These are phyloP conservation scores for Cheilosia scutellata DNA, from an alignment of 2,888 invertebrate species.

Conservation along the genomic window DNA sequence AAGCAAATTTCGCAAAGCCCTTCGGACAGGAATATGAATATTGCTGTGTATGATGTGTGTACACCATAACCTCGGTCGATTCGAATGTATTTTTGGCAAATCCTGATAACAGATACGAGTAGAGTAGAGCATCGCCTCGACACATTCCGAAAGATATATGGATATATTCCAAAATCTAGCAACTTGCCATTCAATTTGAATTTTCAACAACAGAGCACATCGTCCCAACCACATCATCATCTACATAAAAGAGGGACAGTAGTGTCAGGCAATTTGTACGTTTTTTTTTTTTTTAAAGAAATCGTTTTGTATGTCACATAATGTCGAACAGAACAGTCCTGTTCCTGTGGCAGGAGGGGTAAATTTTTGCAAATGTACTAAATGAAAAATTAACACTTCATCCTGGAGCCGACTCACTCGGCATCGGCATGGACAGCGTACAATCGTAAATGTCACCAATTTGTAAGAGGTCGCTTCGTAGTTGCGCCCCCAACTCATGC, in stretches of 20 bases:
- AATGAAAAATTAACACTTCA: conserved; percentile 76
- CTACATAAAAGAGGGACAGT: background rate
- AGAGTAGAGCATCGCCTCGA: background rate
- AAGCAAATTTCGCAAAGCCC: conserved; percentile 51
- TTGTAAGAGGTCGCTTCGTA: conserved; percentile 71
- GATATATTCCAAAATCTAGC: background rate
- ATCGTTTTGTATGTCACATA: conserved; percentile 12
- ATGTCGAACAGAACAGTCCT: background rate
- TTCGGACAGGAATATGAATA: conserved; percentile 10
- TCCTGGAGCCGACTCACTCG: conserved; percentile 57
- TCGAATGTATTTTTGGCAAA: conserved; percentile 26
- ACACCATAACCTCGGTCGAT: conserved; percentile 21
- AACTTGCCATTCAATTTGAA: conserved; percentile 32
- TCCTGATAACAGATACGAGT: conserved; percentile 27
- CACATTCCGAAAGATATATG: background rate
- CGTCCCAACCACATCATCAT: background rate
- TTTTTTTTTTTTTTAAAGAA: background rate
- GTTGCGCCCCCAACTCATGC: conserved; percentile 51
- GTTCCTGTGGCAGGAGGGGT: background rate
- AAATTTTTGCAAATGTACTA: conserved; percentile 63
- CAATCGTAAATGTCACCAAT: conserved; percentile 74
- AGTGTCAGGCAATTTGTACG: background rate
- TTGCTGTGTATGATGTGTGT: background rate
- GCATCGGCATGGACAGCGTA: conserved; percentile 58
- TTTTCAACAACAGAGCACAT: conserved; percentile 27